Conservation (phyloP, 2,113 vertebrate genomes). For the Corythaixoides concolor region DNA sequence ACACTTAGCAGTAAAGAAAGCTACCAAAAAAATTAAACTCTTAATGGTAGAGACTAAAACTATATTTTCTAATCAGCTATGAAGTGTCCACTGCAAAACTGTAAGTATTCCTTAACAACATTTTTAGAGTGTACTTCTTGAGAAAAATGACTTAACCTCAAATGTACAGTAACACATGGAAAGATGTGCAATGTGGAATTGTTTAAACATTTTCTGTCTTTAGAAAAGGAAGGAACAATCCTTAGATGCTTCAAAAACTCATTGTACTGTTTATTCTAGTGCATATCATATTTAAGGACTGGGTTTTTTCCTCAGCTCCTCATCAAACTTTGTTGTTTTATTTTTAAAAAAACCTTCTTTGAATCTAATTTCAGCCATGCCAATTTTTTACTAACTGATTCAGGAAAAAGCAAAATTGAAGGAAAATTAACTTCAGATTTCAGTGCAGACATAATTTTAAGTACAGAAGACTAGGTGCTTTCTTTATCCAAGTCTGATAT, state of each 20-base stretch:
- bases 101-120: fast-evolving
- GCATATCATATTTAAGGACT: not conserved
- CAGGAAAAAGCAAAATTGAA: not conserved
- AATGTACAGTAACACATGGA: not conserved
- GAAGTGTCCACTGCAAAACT: not conserved
- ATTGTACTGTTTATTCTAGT: not conserved
- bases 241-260: not conserved
- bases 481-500: not conserved
- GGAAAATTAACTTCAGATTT: not conserved
- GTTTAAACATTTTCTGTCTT: not conserved
- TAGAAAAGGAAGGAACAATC: not conserved
- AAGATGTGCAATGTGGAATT: not conserved
- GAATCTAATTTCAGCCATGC: not conserved
- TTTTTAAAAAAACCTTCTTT: not conserved
- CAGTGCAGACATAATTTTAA: not conserved
- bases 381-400: not conserved
- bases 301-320: not conserved
- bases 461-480: not conserved
- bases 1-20: not conserved
- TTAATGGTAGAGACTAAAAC: not conserved
- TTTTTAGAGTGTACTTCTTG: not conserved
- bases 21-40: not conserved
- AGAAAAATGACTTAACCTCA: not conserved
- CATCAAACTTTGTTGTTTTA: not conserved
- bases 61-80: not conserved